A percentile compares a stretch with the other conserved stretches of the same genome.
phyloP scores from a whole-genome alignment of 2,113 vertebrate species.

The Calypte anna region DNA sequence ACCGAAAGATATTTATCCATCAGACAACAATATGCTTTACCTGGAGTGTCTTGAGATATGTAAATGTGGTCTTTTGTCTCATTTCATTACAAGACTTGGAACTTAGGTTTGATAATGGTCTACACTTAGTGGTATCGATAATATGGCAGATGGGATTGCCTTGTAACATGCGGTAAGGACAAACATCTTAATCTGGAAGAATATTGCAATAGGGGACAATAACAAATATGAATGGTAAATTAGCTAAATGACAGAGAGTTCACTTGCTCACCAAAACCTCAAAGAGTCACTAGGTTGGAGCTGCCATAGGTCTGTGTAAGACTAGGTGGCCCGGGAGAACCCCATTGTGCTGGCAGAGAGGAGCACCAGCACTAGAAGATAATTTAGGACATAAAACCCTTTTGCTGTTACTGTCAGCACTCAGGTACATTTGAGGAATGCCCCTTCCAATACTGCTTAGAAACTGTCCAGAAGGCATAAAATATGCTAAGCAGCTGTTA shows the following conservation, averaged over 20 bases:
- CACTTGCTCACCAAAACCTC: not conserved
- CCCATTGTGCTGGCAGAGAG: not conserved
- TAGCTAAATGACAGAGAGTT: not conserved
- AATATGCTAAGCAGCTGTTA: slow-evolving; percentile 21
- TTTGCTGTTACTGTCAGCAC: not conserved
- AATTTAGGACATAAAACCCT: not conserved
- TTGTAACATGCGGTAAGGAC: not conserved
- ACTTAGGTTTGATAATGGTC: not conserved
- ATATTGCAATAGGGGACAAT: not conserved
- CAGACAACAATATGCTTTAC: not conserved
- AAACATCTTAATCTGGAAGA: not conserved
- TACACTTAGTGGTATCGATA: not conserved
- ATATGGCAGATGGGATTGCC: not conserved
- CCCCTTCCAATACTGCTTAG: not conserved
- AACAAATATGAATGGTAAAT: not conserved
- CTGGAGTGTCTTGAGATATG: not conserved
- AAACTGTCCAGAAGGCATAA: slow-evolving; percentile 28
- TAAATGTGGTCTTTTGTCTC: not conserved
- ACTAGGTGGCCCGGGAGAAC: not conserved
- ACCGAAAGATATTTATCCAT: not conserved
- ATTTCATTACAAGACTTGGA: not conserved
- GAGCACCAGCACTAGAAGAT: not conserved
- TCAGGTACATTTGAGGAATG: not conserved
- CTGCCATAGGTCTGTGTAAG: not conserved
- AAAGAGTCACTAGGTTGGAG: not conserved